Percentiles rank a stretch among this genome's conserved stretches.
Evolutionary conservation across 1,140 invertebrate species (phyloP).

Genomic region (Drosophila kanapiae): DNA sequence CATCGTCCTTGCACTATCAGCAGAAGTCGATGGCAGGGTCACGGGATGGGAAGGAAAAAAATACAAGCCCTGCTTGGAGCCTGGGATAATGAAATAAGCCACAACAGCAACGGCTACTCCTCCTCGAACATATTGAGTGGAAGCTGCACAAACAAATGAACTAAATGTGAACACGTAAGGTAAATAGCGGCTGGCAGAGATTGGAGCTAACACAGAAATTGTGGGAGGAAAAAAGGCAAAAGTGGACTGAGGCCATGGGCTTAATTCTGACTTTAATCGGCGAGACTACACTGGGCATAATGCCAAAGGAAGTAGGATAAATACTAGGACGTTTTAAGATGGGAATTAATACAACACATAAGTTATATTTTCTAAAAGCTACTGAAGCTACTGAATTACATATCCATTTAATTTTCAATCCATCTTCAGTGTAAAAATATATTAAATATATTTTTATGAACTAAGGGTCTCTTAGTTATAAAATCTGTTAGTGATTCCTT

Average conservation of each 20-base stretch:
- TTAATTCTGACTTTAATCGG: conserved; percentile 33
- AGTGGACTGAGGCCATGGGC: background rate
- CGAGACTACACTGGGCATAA: background rate
- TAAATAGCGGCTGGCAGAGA: conserved; percentile 52
- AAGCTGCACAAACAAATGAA: conserved; percentile 72
- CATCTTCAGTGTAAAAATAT: too few species aligned
- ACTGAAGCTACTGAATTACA: too few species aligned
- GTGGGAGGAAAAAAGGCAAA: background rate
- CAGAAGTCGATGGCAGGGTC: conserved; percentile 7
- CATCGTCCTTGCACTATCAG: conserved; percentile 50
- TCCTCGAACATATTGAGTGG: conserved; percentile 56
- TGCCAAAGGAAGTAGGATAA: background rate
- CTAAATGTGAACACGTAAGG: conserved; percentile 75
- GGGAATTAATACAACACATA: too few species aligned
- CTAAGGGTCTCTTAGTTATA: too few species aligned
- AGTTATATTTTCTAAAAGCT: too few species aligned
- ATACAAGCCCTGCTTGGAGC: conserved; percentile 31
- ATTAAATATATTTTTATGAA: background rate
- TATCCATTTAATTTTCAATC: too few species aligned
- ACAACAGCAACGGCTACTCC: conserved; percentile 52
- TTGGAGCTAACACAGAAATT: conserved; percentile 10
- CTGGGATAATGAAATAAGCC: conserved; percentile 61
- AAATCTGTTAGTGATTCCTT: background rate
- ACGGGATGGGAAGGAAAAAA: conserved; percentile 11
- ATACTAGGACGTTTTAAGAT: too few species aligned